phyloP scores from a whole-genome alignment of 2,888 invertebrate species.

The Sinhomidia bicolor region DNA sequence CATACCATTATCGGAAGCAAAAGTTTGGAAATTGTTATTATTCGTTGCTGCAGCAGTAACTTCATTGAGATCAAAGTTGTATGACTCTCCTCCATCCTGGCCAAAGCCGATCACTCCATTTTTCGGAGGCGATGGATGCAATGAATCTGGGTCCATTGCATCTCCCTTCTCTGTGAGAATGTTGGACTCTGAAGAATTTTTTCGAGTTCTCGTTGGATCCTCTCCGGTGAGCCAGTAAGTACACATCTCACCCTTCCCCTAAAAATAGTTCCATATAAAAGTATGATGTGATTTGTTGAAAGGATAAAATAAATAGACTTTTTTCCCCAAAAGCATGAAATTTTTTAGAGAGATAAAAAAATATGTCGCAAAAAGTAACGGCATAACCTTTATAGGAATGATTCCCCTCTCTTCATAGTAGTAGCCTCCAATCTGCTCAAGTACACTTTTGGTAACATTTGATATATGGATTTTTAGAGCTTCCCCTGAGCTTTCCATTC shows the following conservation, averaged over 20 bases:
- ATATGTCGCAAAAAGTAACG: not conserved
- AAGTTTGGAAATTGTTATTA: constrained; percentile 58
- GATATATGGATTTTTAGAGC: constrained; percentile 95
- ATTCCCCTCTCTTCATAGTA: constrained; percentile 91
- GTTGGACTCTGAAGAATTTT: constrained; percentile 69
- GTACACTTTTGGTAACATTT: constrained; percentile 89
- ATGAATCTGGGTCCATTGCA: not conserved
- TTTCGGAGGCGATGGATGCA: constrained; percentile 54
- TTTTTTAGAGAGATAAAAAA: not conserved
- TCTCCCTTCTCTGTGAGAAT: not conserved
- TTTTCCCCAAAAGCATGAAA: not conserved
- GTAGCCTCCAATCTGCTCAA: constrained; percentile 91
- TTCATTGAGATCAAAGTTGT: constrained; percentile 65
- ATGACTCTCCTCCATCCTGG: constrained; percentile 47
- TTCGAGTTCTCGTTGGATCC: constrained; percentile 81
- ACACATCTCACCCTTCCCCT: constrained; percentile 90
- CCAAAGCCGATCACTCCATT: constrained; percentile 62
- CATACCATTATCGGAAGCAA: constrained; percentile 61
- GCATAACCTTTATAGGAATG: constrained; percentile 85
- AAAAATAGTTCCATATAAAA: not conserved
- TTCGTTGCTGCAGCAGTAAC: constrained; percentile 41
- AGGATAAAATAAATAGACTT: not conserved
- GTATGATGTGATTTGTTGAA: too few relatives aligned
- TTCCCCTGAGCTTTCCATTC: constrained; percentile 92
- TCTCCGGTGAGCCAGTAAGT: constrained; percentile 89